Base-by-base conservation (phyloP, 1,140 invertebrate species). In the Formica selysi region DNA sequence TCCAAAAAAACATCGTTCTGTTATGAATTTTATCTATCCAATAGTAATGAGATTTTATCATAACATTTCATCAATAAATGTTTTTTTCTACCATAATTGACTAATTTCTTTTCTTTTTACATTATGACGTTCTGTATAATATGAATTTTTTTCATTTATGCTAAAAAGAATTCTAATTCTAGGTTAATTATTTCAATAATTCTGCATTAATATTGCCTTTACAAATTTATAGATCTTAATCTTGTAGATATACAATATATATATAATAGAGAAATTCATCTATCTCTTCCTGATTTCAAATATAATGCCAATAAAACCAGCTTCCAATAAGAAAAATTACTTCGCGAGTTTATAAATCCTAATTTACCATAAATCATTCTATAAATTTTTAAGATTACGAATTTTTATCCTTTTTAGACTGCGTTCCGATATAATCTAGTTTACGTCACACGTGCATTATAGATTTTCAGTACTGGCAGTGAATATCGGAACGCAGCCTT, bases 1-100 rank as follows among this genome's bases (percentile, higher is more conserved):
- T 78, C n/a, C 19, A 79, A 67, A 13, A 36, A 36, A 62, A 16
- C 29, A 36, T 62, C 19, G 13, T 65, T 22, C 13, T 76, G 26
- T 85, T 76, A 64, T 78, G 19, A 76, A 73, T 74, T 74, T 83
- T 83, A 83, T 41, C 41, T 79, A 54, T 13, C n/a, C 61, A n/a
- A 3, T 22, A 73, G 8, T 71, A 61, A 44, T 83, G 57, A 13
- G 11, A 48, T 26, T 38, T 79, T 73, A 48, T 38, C 54, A 26
- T 48, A 73, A 57, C 38, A 74, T 62, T 74, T 83, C 57, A 16
- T 61, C 10, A 61, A 83, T 74, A 74, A 83, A 74, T 44, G 64
- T 36, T 81, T 29, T 29, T 62, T 83, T 83, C 68, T 62, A 61
- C 8, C n/a, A 57, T 11, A 4, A 26, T 19, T n/a, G 13, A 29